A percentile compares a stretch with the other conserved stretches of the same genome.
Evolutionary conservation across 2,888 invertebrate species (phyloP).

Genomic region (Cylindroiulus punctatus): DNA sequence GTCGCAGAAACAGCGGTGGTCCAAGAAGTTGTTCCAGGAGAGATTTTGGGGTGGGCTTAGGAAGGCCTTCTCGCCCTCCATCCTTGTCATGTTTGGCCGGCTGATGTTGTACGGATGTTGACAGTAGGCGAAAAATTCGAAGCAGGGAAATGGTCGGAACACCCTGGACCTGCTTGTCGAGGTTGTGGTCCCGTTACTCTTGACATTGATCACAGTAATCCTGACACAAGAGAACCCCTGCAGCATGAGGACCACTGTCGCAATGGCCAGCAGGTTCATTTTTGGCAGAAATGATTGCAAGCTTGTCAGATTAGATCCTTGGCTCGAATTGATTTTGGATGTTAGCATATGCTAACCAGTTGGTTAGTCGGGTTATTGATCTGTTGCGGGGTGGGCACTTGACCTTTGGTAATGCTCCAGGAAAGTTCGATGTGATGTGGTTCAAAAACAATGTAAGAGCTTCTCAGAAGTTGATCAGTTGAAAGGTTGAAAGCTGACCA

Average conservation of each 20-base stretch:
- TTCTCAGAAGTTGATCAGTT: too few species aligned
- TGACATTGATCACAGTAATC: neutral
- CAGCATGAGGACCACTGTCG: neutral
- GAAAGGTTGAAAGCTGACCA: too few species aligned
- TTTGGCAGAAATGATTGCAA: neutral
- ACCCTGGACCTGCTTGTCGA: neutral
- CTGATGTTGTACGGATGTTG: neutral
- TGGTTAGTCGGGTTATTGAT: neutral
- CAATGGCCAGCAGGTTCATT: neutral
- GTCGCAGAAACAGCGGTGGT: slow-evolving; percentile 18
- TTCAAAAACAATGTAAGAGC: too few species aligned
- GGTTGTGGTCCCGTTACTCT: neutral
- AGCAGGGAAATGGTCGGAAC: neutral
- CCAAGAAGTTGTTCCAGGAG: neutral
- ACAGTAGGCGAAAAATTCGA: slow-evolving; percentile 5
- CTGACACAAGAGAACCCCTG: neutral
- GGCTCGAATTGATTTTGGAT: neutral
- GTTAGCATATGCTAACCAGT: neutral
- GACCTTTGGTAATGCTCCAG: too few species aligned
- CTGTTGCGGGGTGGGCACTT: too few species aligned
- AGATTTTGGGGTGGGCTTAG: neutral
- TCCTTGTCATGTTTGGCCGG: neutral
- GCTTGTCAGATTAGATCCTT: neutral
- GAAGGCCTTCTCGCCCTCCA: neutral
- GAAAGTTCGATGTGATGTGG: too few species aligned